Percentiles rank a stretch among this genome's conserved stretches.
phyloP scores from a whole-genome alignment of 2,797 vertebrate genomes.

The Manis crassicaudata region DNA sequence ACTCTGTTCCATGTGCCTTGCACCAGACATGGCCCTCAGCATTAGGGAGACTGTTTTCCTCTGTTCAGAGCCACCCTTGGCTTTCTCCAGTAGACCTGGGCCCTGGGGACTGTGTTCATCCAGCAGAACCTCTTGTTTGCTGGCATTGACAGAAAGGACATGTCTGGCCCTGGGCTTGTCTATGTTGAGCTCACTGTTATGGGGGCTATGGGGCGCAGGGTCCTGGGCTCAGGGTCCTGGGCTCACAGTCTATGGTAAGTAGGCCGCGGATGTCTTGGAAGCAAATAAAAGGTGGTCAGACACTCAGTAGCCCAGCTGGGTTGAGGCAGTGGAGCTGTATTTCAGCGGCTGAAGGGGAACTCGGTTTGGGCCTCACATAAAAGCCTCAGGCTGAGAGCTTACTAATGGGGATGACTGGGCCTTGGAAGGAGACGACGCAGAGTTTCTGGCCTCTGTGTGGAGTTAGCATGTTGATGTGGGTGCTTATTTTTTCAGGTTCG shows the following conservation, averaged over 20 bases:
- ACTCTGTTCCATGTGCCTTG: neutral
- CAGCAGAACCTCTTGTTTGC: neutral
- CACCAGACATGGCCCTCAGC: neutral
- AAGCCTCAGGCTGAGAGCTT: neutral
- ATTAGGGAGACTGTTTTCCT: neutral
- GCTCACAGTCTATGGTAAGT: neutral
- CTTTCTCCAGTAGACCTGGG: neutral
- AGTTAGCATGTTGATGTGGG: neutral
- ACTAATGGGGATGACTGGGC: neutral
- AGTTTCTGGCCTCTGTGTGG: neutral
- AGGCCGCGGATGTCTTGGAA: neutral
- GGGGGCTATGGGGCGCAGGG: too few relatives aligned
- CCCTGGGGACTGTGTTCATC: neutral
- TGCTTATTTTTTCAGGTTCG: slow-evolving; percentile 89
- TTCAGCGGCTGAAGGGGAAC: neutral
- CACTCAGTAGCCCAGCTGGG: neutral
- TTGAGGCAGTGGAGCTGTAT: neutral
- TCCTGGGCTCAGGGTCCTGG: neutral
- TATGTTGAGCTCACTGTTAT: neutral
- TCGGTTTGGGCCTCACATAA: neutral
- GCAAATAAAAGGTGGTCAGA: neutral
- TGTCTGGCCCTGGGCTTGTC: neutral
- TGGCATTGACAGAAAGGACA: neutral
- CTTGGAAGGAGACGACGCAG: neutral
- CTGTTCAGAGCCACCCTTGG: neutral